Base-by-base conservation (phyloP, 2,113 vertebrate genomes). In the Verasper variegatus region DNA sequence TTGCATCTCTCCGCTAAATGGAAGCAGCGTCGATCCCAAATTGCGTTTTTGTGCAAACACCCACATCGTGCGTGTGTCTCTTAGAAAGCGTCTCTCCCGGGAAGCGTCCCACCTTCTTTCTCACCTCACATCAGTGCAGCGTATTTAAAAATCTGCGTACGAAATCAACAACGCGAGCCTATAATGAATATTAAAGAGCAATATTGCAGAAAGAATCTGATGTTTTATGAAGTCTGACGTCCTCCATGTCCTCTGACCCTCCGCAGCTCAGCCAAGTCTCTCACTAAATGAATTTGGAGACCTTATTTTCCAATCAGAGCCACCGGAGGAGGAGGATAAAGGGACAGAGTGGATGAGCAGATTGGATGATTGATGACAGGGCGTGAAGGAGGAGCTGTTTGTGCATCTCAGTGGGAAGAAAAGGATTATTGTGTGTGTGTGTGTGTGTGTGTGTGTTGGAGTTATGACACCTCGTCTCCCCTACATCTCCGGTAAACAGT, bases 201-300 rank as follows among this genome's bases (percentile, higher is more conserved):
- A 81, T 61, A 57, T 52, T 1, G 72, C 23, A 2, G 21, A 40
- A 24, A 35, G 56, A 27, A 2, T 15, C 57, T 57, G 35, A 65
- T 55, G 24, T 59, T 42, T 73, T 73, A 78, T 76, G 66, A 82
- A 65, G 61, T 35, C 51, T 65, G 47, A 72, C 71, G 78, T 70
- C n/a, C 31, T 17, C 5, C 40, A 24, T 51, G 56, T 69, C 71
- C 47, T 68, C 68, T 81, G 76, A 71, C 71, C 68, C 55, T 65
- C 17, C 61, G 35, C 69, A 66, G 54, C 58, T 56, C 15, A 55
- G 67, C 49, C 26, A 37, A 72, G 45, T 70, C 58, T 58, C 27
- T 42, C n/a, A 67, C 58, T 78, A 86, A 89, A 86, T 87, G 74
- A 72, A 88, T 91, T 78, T 85, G 9, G 21, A 60, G 55, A 59